Conservation (phyloP, 2,113 vertebrate genomes). For the Tragelaphus imberbis region DNA sequence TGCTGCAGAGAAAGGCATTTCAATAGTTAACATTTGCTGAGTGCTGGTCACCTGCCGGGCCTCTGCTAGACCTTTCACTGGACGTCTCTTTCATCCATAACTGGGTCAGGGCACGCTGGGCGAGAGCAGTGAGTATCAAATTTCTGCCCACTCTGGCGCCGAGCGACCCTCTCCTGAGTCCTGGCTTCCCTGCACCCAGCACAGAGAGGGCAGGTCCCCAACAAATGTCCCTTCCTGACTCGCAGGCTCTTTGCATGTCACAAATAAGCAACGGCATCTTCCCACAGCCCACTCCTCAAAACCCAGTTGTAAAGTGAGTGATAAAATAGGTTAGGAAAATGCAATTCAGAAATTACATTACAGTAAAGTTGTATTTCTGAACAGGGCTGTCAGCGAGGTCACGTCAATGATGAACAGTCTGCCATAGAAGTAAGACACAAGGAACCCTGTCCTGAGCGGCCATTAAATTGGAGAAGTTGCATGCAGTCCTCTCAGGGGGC, state of each 20-base stretch:
- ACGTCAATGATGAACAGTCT: not conserved
- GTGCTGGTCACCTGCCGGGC: not conserved
- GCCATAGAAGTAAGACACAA: not conserved
- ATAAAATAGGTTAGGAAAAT: not conserved
- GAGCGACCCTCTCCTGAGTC: not conserved
- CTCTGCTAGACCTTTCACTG: not conserved
- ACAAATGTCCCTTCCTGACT: not conserved
- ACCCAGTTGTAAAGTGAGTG: not conserved
- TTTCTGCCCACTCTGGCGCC: not conserved
- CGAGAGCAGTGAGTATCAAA: not conserved
- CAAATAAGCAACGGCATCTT: not conserved
- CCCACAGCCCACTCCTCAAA: not conserved
- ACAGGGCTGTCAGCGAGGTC: accelerated
- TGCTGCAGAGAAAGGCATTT: not conserved
- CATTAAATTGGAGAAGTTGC: not conserved
- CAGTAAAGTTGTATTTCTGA: not conserved
- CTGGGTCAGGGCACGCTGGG: not conserved
- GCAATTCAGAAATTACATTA: not conserved
- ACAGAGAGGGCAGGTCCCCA: not conserved
- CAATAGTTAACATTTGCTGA: not conserved
- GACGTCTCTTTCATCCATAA: not conserved
- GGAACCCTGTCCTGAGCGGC: not conserved
- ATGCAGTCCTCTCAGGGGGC: not conserved
- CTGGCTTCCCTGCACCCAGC: not conserved
- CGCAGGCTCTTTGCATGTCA: accelerated